These are phyloP conservation scores for Pheosia gnoma DNA, from an alignment of 2,888 invertebrate genomes.

Conservation along the genomic window DNA sequence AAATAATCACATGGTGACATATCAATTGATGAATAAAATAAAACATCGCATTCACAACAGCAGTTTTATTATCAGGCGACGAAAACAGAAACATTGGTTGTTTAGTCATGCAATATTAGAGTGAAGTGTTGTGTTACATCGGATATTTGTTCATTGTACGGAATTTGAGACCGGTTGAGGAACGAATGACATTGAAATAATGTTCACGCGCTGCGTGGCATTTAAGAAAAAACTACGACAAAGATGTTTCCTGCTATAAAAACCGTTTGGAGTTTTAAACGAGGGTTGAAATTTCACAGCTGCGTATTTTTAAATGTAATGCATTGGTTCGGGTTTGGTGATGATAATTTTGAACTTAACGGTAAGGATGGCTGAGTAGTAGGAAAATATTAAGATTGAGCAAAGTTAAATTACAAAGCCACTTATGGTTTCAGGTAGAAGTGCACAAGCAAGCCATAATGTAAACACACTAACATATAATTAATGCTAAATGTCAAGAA, in stretches of 20 bases:
- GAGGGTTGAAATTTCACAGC: conserved; percentile 5
- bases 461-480: too few species aligned
- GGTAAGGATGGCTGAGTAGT: neutral
- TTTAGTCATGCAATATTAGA: conserved; percentile 42
- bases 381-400: too few species aligned
- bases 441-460: too few species aligned
- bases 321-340: neutral
- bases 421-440: too few species aligned
- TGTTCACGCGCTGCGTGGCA: conserved; percentile 18
- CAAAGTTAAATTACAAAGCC: too few species aligned
- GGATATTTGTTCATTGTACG: conserved; percentile 42
- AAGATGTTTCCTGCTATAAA: conserved; percentile 5
- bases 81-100: conserved; percentile 37
- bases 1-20: too few species aligned
- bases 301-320: neutral
- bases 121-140: conserved; percentile 38
- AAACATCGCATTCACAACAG: too few species aligned
- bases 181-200: conserved; percentile 32
- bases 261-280: neutral
- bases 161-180: conserved; percentile 27
- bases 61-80: conserved; percentile 18
- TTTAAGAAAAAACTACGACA: conserved; percentile 9
- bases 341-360: neutral
- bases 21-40: too few species aligned
- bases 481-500: too few species aligned